These are phyloP conservation scores for Adineta ricciae DNA, from an alignment of 2,888 invertebrate species.

Conservation along the genomic window DNA sequence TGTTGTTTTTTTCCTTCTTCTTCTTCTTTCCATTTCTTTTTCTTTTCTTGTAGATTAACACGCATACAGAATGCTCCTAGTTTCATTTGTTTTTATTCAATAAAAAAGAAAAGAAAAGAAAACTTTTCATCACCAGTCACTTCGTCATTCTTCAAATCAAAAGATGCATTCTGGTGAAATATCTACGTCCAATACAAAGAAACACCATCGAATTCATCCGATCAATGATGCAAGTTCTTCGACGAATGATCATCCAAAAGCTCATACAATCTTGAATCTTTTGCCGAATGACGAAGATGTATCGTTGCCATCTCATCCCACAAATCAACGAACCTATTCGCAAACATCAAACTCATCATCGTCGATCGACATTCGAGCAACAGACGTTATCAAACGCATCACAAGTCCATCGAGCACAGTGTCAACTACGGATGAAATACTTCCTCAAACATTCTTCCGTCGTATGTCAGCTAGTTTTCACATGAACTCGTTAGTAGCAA, in stretches of 20 bases:
- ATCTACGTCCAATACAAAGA: neutral
- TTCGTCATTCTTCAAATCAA: neutral
- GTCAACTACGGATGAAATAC: neutral
- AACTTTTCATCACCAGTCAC: neutral
- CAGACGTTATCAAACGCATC: neutral
- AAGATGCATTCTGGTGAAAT: neutral
- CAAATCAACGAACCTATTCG: neutral
- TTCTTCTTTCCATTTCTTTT: neutral
- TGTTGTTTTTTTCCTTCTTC: neutral
- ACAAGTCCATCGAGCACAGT: neutral
- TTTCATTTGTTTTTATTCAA: neutral
- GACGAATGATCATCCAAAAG: neutral
- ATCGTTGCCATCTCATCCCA: too few species aligned
- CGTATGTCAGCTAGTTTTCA: neutral
- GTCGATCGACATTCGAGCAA: neutral
- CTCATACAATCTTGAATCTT: neutral
- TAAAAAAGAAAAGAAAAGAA: neutral
- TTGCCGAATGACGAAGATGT: neutral
- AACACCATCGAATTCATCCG: conserved; percentile 13
- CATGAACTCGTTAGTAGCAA: neutral
- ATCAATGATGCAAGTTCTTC: neutral
- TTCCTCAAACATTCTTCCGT: neutral
- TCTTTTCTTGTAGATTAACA: neutral
- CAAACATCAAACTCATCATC: neutral
- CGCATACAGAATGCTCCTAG: neutral